A percentile compares a stretch with the other conserved stretches of the same genome.
phyloP scores from a whole-genome alignment of 2,113 vertebrate species.

The Circaetus cinerascens region DNA sequence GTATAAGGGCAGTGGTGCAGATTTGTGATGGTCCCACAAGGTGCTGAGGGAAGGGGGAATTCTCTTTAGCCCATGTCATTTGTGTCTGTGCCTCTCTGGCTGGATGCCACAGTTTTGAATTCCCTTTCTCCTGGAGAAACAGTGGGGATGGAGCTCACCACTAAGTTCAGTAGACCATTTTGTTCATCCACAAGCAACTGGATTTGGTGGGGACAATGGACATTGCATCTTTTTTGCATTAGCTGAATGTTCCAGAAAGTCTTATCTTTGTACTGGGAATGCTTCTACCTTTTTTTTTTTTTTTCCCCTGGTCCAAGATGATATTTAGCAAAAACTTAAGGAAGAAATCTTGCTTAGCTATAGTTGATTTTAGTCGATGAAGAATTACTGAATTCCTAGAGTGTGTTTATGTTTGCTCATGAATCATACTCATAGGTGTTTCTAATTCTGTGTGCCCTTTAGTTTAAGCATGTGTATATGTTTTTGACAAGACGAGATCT shows the following conservation, averaged over 20 bases:
- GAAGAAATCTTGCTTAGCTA: not conserved
- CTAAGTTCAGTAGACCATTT: not conserved
- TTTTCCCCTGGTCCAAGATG: not conserved
- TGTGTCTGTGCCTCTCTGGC: not conserved
- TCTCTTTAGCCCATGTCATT: not conserved
- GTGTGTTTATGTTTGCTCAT: not conserved
- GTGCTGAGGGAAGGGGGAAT: not conserved
- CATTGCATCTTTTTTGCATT: not conserved
- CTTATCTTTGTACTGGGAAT: not conserved
- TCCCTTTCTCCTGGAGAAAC: not conserved
- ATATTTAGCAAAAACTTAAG: not conserved
- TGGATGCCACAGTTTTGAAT: not conserved
- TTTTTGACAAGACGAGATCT: not conserved
- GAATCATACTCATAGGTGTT: not conserved
- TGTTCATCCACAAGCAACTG: not conserved
- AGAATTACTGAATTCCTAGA: not conserved
- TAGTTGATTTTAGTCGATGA: not conserved
- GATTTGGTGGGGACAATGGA: not conserved
- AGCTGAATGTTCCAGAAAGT: not conserved
- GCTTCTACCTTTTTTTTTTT: not conserved
- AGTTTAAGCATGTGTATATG: not conserved
- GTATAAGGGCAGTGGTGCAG: not conserved
- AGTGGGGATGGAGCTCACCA: not conserved
- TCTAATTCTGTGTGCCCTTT: not conserved
- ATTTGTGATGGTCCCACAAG: not conserved